A percentile compares a stretch with the other conserved stretches of the same genome.
phyloP scores from a whole-genome alignment of 2,797 vertebrate genomes.

The Amazonetta brasiliensis region DNA sequence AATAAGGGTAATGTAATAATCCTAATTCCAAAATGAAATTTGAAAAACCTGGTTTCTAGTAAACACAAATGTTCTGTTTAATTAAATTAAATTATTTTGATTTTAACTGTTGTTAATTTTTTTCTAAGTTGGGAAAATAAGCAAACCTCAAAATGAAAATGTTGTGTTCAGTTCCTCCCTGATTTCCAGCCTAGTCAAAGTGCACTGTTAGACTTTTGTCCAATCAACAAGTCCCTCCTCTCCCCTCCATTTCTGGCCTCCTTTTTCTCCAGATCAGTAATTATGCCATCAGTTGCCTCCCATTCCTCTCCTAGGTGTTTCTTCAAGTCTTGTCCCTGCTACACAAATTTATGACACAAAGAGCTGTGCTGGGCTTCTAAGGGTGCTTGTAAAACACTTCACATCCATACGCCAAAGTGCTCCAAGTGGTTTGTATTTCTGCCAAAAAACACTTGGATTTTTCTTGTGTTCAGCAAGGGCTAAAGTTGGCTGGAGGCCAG shows the following conservation, averaged over 20 bases:
- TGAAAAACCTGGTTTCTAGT: not conserved
- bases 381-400: constrained; percentile 73
- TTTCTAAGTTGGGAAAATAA: not conserved
- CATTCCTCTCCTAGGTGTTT: constrained; percentile 30
- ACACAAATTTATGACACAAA: constrained; percentile 57
- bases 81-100: not conserved
- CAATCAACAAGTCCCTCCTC: not conserved
- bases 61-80: not conserved
- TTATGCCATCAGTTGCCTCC: not conserved
- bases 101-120: not conserved
- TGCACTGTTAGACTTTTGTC: not conserved
- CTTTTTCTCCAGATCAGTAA: not conserved
- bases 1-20: not conserved
- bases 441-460: constrained; percentile 70
- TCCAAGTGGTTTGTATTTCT: constrained; percentile 67
- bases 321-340: constrained; percentile 28
- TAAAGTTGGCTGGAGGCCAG: constrained; percentile 53
- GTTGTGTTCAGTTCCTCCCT: not conserved
- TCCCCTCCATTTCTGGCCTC: not conserved
- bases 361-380: constrained; percentile 41
- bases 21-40: not conserved
- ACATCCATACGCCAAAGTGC: constrained; percentile 67
- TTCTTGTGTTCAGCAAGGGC: constrained; percentile 52
- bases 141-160: not conserved
- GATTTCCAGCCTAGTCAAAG: not conserved